A percentile compares a stretch with the other conserved stretches of the same genome.
These are phyloP conservation scores for Dascyllus trimaculatus DNA, from an alignment of 2,113 vertebrate genomes.

Conservation along the genomic window DNA sequence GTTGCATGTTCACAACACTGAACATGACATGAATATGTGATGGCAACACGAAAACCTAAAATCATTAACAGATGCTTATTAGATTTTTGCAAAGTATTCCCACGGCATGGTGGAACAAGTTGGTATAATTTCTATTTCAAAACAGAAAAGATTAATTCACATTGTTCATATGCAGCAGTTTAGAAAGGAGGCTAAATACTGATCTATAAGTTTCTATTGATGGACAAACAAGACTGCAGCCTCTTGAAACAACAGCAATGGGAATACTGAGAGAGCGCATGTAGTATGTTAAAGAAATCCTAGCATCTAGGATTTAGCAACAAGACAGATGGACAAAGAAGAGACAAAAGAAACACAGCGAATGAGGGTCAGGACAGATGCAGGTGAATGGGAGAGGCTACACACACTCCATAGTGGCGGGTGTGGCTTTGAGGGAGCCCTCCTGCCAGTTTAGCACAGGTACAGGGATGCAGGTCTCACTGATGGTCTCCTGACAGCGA, in stretches of 20 bases:
- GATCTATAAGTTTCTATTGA: not conserved
- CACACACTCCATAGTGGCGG: slow-evolving; percentile 93
- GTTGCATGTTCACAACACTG: slow-evolving; percentile 27
- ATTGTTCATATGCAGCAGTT: not conserved
- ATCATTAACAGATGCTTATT: slow-evolving; percentile 30
- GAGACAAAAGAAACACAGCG: slow-evolving; percentile 38
- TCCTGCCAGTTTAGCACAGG: slow-evolving; percentile 96
- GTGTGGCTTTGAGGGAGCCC: slow-evolving; percentile 88
- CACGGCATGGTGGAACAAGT: slow-evolving; percentile 9
- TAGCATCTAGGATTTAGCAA: slow-evolving; percentile 28
- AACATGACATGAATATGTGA: slow-evolving; percentile 11
- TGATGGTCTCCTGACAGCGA: slow-evolving; percentile 92
- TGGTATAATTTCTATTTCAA: not conserved
- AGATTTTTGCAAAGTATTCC: slow-evolving; percentile 57
- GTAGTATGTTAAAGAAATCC: slow-evolving; percentile 5
- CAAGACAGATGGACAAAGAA: slow-evolving; percentile 29
- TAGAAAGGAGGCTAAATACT: not conserved
- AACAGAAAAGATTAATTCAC: not conserved
- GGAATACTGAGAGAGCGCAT: slow-evolving; percentile 53
- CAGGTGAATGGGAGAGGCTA: slow-evolving; percentile 85
- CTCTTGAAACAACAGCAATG: slow-evolving; percentile 42
- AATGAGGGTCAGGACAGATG: slow-evolving; percentile 35
- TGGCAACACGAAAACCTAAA: slow-evolving; percentile 11
- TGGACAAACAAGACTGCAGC: not conserved
- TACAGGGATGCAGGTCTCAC: slow-evolving; percentile 96